Base-by-base conservation (phyloP, 2,888 invertebrate species). In the Julus scandinavius region DNA sequence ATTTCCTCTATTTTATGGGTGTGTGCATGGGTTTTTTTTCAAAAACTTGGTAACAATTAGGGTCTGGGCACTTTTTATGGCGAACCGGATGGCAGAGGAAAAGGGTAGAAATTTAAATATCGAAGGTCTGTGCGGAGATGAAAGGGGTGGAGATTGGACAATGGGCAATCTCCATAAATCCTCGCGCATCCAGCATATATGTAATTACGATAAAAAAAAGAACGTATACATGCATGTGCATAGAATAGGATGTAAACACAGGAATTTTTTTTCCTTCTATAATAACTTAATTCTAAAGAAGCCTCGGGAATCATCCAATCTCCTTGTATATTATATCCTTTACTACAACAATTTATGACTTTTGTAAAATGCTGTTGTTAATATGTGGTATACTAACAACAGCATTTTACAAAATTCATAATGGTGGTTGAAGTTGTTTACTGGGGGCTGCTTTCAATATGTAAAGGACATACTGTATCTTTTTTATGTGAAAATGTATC, bases 151-250 rank as follows among this genome's bases (percentile, higher is more conserved):
- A 20, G 38, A 80, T 80, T 15, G 80, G 80, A 80, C 80, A 38
- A 38, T 80, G 80, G 38, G 13, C 80, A 80, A 80, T 38, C 80
- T 80, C 80, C 80, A 80, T 80, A 80, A 80, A 80, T 80, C 80
- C 29, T 29, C 38, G 80, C 5, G 13, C 29, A 38, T 80, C 11
- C 80, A 11, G 80, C 38, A 20, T 80, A 20, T 38, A 38, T 80
- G 29, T 80, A 80, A 80, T 80, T 80, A 80, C 29, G 11, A 38
- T 13, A 38, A 80, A 80, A 80, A 29, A 29, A 20, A 38, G 13
- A 15, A 17, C 29, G 29, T 29, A 29, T n/a, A 54, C 3, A 11
- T 54, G 3, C 13, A 54, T 3, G 9, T 20, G 38, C 13, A 38
- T 38, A 13, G 38, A 9, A 38, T 13, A 29, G 13, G 13, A 38